phyloP scores from a whole-genome alignment of 2,113 vertebrate species.

The Dipodomys merriami region DNA sequence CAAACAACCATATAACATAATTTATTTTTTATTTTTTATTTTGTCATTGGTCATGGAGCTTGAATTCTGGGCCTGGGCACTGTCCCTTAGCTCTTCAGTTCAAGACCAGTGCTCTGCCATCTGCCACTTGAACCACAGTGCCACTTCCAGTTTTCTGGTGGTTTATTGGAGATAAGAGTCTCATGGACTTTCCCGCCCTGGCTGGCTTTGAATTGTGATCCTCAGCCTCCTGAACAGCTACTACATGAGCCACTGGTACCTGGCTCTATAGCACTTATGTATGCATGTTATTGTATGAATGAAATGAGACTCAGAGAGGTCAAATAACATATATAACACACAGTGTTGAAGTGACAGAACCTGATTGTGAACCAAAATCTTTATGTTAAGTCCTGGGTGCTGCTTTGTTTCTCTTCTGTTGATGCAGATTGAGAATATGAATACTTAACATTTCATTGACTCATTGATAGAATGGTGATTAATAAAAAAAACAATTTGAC shows the following conservation, averaged over 20 bases:
- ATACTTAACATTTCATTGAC: background rate
- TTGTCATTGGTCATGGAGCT: too few relatives aligned
- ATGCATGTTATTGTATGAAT: constrained; percentile 38
- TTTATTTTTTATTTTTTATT: too few relatives aligned
- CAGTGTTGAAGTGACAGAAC: constrained; percentile 5
- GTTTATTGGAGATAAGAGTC: too few relatives aligned
- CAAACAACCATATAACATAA: background rate
- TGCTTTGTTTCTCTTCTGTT: background rate
- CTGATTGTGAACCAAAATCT: background rate
- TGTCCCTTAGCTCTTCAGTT: too few relatives aligned
- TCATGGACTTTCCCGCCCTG: too few relatives aligned
- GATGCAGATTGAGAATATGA: background rate
- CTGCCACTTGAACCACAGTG: too few relatives aligned
- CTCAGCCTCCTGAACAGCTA: too few relatives aligned
- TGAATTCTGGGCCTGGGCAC: too few relatives aligned
- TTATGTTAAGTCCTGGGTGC: background rate
- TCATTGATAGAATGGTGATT: background rate
- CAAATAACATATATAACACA: background rate
- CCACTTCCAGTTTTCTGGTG: too few relatives aligned
- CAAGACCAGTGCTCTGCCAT: too few relatives aligned
- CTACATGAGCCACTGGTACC: too few relatives aligned
- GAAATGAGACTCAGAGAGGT: constrained; percentile 44
- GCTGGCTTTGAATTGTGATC: too few relatives aligned
- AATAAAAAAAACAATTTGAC: background rate
- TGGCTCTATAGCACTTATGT: background rate